Evolutionary conservation across 92 coral and sea anemone genomes (phyloP).

Genomic region (Epizoanthus rinbou): DNA sequence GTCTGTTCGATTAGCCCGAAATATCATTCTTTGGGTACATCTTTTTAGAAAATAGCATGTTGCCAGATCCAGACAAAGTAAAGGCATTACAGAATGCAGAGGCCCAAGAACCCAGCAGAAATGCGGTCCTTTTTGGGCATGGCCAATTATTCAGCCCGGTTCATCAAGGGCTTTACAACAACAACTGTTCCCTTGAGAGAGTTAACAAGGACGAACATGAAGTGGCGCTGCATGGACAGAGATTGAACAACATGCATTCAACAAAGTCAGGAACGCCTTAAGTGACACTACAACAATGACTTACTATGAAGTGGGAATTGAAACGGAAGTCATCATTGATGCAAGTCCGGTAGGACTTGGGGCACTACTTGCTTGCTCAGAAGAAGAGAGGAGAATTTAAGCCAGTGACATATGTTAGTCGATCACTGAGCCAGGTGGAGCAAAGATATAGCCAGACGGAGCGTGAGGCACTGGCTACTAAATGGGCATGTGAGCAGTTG

Average conservation of each 20-base stretch:
- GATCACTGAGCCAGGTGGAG: too few species aligned
- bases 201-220: slow-evolving; percentile 15
- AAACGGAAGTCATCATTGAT: too few species aligned
- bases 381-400: too few species aligned
- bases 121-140: slow-evolving; percentile 27
- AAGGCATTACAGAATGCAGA: slow-evolving; percentile 14
- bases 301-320: too few species aligned
- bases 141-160: slow-evolving; percentile 30
- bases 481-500: too few species aligned
- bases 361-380: too few species aligned
- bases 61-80: slow-evolving; percentile 32
- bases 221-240: slow-evolving; percentile 38
- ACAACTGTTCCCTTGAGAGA: not conserved
- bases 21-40: slow-evolving; percentile 40
- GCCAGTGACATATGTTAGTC: too few species aligned
- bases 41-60: slow-evolving; percentile 13
- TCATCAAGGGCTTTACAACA: slow-evolving; percentile 32
- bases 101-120: slow-evolving; percentile 24
- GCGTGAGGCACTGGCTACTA: too few species aligned
- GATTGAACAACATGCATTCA: not conserved
- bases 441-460: too few species aligned
- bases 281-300: not conserved
- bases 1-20: slow-evolving; percentile 22
- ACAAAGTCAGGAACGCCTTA: not conserved
- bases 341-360: too few species aligned